Evolutionary conservation across 2,113 vertebrate genomes (phyloP).

Genomic region (Pogona vitticeps): DNA sequence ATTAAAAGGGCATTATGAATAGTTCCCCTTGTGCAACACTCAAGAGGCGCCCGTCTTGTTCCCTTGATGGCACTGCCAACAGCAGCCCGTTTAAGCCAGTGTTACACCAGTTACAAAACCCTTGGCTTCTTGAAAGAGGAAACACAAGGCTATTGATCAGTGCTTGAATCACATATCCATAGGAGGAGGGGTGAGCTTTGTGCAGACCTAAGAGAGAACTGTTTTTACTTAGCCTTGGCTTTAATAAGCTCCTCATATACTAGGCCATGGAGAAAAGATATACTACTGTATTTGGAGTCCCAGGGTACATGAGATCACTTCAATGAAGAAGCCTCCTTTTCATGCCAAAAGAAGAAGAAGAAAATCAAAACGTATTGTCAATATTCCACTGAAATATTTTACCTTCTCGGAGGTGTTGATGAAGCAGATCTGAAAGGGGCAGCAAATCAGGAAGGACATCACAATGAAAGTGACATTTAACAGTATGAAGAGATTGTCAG

Average conservation of each 20-base stretch:
- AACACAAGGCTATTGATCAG: constrained; percentile 25
- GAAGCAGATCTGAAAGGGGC: constrained; percentile 29
- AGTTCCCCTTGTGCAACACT: constrained; percentile 63
- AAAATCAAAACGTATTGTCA: constrained; percentile 21
- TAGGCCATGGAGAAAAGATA: neutral
- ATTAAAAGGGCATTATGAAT: constrained; percentile 71
- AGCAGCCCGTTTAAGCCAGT: constrained; percentile 50
- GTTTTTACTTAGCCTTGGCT: constrained; percentile 13
- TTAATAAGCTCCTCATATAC: constrained; percentile 4
- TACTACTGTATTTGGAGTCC: fast-evolving
- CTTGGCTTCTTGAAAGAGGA: constrained; percentile 34
- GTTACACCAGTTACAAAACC: constrained; percentile 41
- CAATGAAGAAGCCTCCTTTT: constrained; percentile 17
- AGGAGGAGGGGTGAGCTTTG: constrained; percentile 18
- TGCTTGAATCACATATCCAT: neutral
- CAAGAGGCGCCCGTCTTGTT: constrained; percentile 50
- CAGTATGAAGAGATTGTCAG: neutral
- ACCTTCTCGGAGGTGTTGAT: constrained; percentile 49
- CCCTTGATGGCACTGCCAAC: constrained; percentile 57
- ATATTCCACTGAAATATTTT: constrained; percentile 23
- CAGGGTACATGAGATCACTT: neutral
- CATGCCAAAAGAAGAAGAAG: neutral
- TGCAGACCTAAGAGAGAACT: constrained; percentile 24
- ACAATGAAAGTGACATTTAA: neutral
- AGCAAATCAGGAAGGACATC: neutral